Conservation (phyloP, 2,113 vertebrate species). For the Peromyscus maniculatus region DNA sequence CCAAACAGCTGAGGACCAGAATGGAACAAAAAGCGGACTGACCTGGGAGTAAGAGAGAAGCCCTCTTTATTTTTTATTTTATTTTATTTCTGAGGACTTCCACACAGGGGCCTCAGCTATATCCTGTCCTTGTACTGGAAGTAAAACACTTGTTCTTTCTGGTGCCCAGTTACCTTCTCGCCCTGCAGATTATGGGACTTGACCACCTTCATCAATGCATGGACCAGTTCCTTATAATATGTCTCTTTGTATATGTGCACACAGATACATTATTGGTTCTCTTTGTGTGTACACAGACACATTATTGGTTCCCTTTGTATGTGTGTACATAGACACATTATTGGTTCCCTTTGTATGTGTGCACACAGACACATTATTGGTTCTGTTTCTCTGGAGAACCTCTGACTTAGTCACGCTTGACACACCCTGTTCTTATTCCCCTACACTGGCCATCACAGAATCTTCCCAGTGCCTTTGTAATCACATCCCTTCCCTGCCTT, state of each 20-base stretch:
- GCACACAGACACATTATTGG: too few species aligned
- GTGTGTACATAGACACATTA: too few species aligned
- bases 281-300: not conserved
- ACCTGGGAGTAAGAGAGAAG: not conserved
- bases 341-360: too few species aligned
- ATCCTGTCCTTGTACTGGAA: too few species aligned
- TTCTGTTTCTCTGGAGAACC: constrained; percentile 13
- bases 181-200: not conserved
- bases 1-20: not conserved
- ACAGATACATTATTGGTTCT: not conserved
- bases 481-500: not conserved
- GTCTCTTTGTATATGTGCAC: not conserved
- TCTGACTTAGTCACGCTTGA: not conserved
- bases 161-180: not conserved
- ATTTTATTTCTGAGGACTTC: not conserved
- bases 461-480: not conserved
- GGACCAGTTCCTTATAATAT: not conserved
- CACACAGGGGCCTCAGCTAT: not conserved
- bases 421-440: not conserved
- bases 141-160: not conserved
- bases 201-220: not conserved
- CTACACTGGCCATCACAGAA: not conserved
- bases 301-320: too few species aligned
- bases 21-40: not conserved
- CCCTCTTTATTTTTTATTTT: not conserved